Percentiles rank a stretch among this genome's conserved stretches.
Evolutionary conservation across 2,888 invertebrate species (phyloP).

Genomic region (Choristoneura rosaceana): DNA sequence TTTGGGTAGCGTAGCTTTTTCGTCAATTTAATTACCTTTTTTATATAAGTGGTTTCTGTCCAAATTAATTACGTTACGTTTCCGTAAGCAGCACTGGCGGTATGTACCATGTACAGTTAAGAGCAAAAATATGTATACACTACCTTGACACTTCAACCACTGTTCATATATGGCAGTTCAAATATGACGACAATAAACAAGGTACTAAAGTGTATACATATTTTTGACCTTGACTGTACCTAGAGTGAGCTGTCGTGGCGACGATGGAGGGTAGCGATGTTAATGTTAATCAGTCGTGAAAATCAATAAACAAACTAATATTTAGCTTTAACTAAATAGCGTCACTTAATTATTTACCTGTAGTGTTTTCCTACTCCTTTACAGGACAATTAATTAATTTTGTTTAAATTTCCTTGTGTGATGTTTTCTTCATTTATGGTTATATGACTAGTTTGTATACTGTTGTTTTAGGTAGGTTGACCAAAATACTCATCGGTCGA

Average conservation of each 20-base stretch:
- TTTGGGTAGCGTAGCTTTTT: neutral
- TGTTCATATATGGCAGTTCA: too few relatives aligned
- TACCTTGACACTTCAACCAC: too few relatives aligned
- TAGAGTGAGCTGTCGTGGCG: too few relatives aligned
- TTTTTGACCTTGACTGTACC: too few relatives aligned
- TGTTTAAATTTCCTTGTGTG: conserved; percentile 14
- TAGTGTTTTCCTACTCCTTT: conserved; percentile 13
- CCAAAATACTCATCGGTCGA: neutral
- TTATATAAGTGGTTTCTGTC: too few relatives aligned
- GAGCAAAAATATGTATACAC: too few relatives aligned
- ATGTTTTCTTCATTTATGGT: conserved; percentile 1
- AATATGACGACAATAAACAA: too few relatives aligned
- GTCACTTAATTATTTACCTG: conserved; percentile 1
- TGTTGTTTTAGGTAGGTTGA: neutral
- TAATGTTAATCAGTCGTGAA: neutral
- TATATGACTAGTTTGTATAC: neutral
- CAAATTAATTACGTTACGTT: neutral
- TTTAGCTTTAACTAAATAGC: neutral
- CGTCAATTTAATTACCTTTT: neutral
- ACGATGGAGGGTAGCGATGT: neutral
- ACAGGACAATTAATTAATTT: conserved; percentile 16
- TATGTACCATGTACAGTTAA: too few relatives aligned
- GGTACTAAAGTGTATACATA: too few relatives aligned
- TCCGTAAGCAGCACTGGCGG: neutral
- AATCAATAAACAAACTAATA: neutral